These are phyloP conservation scores for Nerophis ophidion DNA, from an alignment of 2,113 vertebrate species.

Conservation along the genomic window DNA sequence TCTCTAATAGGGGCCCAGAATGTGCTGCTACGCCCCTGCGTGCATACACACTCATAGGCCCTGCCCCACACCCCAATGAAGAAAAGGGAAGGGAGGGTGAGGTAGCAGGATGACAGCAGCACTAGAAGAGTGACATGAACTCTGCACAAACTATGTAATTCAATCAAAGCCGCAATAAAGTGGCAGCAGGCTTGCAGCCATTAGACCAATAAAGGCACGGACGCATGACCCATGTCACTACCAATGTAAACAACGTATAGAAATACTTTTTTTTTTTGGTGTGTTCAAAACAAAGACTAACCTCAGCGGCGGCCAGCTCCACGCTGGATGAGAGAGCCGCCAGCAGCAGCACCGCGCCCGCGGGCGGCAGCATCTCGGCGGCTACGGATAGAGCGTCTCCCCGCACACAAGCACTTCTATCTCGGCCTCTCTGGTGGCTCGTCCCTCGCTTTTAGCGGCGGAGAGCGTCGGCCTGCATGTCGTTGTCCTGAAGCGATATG, in stretches of 20 bases:
- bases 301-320: slow-evolving; percentile 57
- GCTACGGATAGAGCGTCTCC: slow-evolving; percentile 20
- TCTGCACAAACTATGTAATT: background rate
- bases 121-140: background rate
- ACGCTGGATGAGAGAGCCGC: slow-evolving; percentile 41
- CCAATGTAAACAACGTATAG: background rate
- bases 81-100: background rate
- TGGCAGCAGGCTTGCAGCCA: background rate
- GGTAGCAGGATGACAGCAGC: background rate
- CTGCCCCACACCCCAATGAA: no score
- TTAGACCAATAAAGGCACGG: background rate
- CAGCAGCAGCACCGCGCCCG: slow-evolving; percentile 49
- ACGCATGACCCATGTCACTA: no score
- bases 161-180: background rate
- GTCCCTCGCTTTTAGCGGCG: slow-evolving; percentile 30
- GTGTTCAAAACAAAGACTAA: slow-evolving; percentile 33
- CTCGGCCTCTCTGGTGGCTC: slow-evolving; percentile 15
- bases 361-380: slow-evolving; percentile 55
- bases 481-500: slow-evolving; percentile 66
- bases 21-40: no score
- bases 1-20: no score
- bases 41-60: background rate
- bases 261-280: background rate
- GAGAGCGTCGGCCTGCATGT: slow-evolving; percentile 66
- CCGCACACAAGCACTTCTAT: slow-evolving; percentile 38